These are phyloP conservation scores for Tetropium fuscum DNA, from an alignment of 2,888 invertebrate genomes.

Conservation along the genomic window DNA sequence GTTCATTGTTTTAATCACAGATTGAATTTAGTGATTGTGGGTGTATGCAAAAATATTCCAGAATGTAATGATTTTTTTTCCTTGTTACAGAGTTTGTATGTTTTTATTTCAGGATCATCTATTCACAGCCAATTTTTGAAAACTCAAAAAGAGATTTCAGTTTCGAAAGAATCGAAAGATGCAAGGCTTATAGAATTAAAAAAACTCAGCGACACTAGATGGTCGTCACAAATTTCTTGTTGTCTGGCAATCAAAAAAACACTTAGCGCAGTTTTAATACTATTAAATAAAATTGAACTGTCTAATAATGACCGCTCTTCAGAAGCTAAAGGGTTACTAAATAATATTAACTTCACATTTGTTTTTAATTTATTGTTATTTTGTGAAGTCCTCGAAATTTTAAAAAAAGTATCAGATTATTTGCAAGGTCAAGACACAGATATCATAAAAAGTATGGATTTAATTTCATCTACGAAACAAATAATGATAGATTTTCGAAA, in stretches of 20 bases:
- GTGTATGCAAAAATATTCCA: background rate
- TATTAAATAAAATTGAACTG: no score
- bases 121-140: conserved; percentile 1
- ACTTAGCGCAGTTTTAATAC: background rate
- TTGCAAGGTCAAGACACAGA: no score
- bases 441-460: no score
- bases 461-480: no score
- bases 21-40: background rate
- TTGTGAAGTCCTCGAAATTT: background rate
- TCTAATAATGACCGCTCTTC: no score
- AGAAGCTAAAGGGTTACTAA: no score
- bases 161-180: conserved; percentile 1
- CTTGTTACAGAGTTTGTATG: background rate
- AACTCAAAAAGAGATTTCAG: background rate
- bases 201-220: background rate
- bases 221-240: background rate
- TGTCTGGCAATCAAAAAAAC: background rate
- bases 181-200: background rate
- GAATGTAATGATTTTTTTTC: background rate
- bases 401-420: no score
- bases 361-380: conserved; percentile 2
- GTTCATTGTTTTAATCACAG: background rate
- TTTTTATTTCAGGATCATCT: conserved; percentile 1
- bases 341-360: conserved; percentile 1
- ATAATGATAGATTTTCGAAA: no score